These are phyloP conservation scores for Protobothrops flavoviridis DNA, from an alignment of 2,113 vertebrate genomes.

Conservation along the genomic window DNA sequence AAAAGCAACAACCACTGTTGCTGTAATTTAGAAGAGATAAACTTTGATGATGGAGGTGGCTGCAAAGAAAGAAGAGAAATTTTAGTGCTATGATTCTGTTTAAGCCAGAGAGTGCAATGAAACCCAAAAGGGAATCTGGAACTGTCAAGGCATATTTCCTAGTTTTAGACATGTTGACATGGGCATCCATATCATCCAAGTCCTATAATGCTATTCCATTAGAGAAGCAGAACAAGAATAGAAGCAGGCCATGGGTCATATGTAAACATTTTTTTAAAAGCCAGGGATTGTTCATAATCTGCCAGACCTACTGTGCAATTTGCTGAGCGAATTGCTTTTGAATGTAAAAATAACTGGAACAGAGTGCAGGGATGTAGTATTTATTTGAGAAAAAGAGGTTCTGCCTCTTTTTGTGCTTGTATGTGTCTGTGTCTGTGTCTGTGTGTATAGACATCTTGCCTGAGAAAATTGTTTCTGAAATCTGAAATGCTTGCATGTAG, in stretches of 20 bases:
- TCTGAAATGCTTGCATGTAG: neutral
- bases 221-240: neutral
- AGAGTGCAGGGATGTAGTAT: neutral
- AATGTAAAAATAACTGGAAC: neutral
- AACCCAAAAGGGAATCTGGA: neutral
- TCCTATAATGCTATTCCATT: neutral
- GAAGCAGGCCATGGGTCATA: neutral
- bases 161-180: neutral
- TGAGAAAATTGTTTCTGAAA: neutral
- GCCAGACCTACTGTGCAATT: neutral
- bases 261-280: neutral
- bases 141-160: neutral
- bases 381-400: neutral
- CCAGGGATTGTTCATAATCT: neutral
- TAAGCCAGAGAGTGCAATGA: neutral
- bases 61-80: neutral
- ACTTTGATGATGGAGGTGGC: neutral
- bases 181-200: neutral
- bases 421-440: too few species aligned
- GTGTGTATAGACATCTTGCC: neutral
- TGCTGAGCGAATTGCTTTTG: neutral
- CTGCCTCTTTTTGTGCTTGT: neutral
- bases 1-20: neutral
- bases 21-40: neutral
- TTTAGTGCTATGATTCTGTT: neutral